A percentile compares a stretch with the other conserved stretches of the same genome.
Evolutionary conservation across 1,140 invertebrate genomes (phyloP).

Genomic region (Aphelinus atriplicis): DNA sequence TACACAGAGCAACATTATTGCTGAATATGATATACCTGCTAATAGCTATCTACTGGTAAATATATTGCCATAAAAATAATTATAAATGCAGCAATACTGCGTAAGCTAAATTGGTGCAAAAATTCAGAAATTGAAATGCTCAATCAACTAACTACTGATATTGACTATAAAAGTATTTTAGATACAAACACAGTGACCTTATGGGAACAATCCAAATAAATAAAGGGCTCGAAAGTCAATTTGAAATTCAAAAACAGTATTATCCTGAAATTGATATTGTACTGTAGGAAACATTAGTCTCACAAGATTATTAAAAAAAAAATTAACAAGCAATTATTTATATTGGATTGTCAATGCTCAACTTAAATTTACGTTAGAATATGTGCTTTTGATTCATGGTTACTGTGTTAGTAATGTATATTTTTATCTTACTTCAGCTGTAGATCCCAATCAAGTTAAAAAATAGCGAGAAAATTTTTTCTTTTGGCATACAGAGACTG

Average conservation of each 20-base stretch:
- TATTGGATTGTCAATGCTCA: no score
- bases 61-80: neutral
- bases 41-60: neutral
- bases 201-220: no score
- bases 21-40: neutral
- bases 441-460: neutral
- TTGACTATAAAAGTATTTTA: conserved; percentile 15
- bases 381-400: neutral
- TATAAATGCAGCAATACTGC: conserved; percentile 18
- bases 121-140: conserved; percentile 21
- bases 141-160: conserved; percentile 24
- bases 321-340: neutral
- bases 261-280: no score
- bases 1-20: neutral
- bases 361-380: no score
- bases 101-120: conserved; percentile 31
- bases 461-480: neutral
- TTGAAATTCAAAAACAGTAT: no score
- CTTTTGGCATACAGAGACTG: conserved; percentile 1
- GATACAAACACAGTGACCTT: neutral
- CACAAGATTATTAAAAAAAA: neutral
- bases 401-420: conserved; percentile 32
- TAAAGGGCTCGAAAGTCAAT: no score
- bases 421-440: conserved; percentile 2
- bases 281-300: neutral